Evolutionary conservation across 2,113 vertebrate genomes (phyloP).

Genomic region (Campylorhamphus procurvoides): DNA sequence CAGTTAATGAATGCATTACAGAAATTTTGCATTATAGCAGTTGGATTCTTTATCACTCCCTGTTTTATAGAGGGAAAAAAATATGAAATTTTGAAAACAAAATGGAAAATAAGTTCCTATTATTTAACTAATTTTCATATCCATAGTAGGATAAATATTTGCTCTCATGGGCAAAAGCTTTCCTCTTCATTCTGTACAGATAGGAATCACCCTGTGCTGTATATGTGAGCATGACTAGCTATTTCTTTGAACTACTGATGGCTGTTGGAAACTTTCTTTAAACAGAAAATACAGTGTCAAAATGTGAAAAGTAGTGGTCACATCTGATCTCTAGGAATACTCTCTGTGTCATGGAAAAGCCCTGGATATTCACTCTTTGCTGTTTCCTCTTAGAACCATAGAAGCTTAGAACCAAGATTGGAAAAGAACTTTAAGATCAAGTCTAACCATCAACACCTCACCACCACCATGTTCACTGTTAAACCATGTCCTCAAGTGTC

Average conservation of each 20-base stretch:
- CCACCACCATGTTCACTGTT: not conserved
- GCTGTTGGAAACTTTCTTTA: not conserved
- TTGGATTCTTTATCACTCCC: not conserved
- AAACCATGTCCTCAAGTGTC: not conserved
- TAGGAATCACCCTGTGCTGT: not conserved
- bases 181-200: not conserved
- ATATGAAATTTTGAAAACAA: not conserved
- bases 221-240: not conserved
- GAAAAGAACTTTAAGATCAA: not conserved
- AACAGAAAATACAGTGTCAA: accelerated
- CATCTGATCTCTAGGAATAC: not conserved
- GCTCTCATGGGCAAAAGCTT: not conserved
- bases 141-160: not conserved
- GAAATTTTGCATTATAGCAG: not conserved
- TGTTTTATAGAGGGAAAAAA: not conserved
- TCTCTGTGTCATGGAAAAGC: not conserved
- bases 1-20: not conserved
- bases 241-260: not conserved
- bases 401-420: not conserved
- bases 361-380: not conserved
- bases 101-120: not conserved
- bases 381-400: not conserved
- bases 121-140: not conserved
- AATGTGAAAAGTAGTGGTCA: not conserved
- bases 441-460: not conserved